A percentile compares a stretch with the other conserved stretches of the same genome.
phyloP scores from a whole-genome alignment of 1,140 invertebrate genomes.

The Brachionus manjavacas region DNA sequence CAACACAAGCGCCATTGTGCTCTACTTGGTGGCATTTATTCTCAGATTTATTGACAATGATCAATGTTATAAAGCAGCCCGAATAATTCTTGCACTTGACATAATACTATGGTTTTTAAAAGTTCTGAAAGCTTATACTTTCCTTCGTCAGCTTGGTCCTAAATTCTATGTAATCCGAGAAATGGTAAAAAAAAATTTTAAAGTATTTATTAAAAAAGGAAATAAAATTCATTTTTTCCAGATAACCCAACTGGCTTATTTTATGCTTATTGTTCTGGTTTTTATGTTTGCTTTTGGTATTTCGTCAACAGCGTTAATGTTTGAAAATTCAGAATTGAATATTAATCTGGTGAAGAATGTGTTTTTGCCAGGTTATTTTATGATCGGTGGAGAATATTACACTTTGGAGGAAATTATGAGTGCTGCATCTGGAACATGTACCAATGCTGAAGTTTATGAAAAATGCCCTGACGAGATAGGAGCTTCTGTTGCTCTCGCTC shows the following conservation, averaged over 20 bases:
- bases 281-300: conserved; percentile 37
- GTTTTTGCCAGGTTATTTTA: conserved; percentile 20
- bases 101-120: conserved; percentile 25
- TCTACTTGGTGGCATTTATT: neutral
- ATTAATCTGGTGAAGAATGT: neutral
- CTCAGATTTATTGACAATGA: conserved; percentile 6
- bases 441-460: neutral
- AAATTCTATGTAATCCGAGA: conserved; percentile 22
- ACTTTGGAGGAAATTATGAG: neutral
- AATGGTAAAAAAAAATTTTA: neutral
- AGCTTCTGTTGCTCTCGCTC: neutral
- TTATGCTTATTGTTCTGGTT: conserved; percentile 6
- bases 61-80: neutral
- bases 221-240: neutral
- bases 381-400: conserved; percentile 39
- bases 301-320: conserved; percentile 11
- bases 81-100: conserved; percentile 24
- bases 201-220: neutral
- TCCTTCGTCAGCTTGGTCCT: neutral
- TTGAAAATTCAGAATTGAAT: neutral
- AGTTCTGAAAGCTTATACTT: conserved; percentile 3
- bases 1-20: neutral
- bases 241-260: conserved; percentile 16
- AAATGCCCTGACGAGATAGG: conserved; percentile 18
- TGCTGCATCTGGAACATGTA: neutral